Conservation (phyloP, 2,113 vertebrate genomes). For the Anarhynchus alexandrinus region DNA sequence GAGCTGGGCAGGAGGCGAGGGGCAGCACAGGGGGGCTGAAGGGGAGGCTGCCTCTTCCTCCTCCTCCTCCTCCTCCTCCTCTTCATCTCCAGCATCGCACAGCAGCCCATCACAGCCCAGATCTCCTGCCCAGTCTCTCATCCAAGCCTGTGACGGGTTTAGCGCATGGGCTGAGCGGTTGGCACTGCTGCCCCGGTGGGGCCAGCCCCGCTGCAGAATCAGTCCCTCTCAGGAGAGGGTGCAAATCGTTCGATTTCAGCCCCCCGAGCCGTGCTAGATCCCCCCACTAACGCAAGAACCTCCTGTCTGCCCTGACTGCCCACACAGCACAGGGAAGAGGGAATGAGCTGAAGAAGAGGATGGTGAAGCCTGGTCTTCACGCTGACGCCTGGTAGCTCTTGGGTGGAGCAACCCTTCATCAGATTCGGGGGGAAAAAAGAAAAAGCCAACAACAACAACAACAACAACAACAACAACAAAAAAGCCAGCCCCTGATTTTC, state of each 20-base stretch:
- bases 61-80: background rate
- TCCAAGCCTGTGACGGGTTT: background rate
- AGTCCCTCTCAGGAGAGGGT: background rate
- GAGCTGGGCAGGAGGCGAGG: background rate
- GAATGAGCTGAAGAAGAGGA: background rate
- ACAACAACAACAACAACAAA: background rate
- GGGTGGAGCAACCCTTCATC: background rate
- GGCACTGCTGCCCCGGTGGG: background rate
- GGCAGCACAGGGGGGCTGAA: rapidly evolving
- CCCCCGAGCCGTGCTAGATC: background rate
- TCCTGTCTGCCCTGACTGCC: background rate
- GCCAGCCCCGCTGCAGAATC: background rate
- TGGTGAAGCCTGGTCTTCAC: background rate
- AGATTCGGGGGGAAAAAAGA: too few species aligned
- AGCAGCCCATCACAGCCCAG: background rate
- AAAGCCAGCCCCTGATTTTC: background rate
- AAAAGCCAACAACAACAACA: background rate
- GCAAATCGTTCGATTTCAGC: background rate
- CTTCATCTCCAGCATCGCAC: background rate
- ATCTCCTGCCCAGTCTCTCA: background rate
- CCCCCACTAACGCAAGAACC: background rate
- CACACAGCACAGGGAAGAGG: background rate
- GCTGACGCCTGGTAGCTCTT: background rate
- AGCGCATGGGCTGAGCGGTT: background rate
- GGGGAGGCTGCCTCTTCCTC: background rate